phyloP scores from a whole-genome alignment of 2,113 vertebrate species.

The Drymodes brunneopygia region DNA sequence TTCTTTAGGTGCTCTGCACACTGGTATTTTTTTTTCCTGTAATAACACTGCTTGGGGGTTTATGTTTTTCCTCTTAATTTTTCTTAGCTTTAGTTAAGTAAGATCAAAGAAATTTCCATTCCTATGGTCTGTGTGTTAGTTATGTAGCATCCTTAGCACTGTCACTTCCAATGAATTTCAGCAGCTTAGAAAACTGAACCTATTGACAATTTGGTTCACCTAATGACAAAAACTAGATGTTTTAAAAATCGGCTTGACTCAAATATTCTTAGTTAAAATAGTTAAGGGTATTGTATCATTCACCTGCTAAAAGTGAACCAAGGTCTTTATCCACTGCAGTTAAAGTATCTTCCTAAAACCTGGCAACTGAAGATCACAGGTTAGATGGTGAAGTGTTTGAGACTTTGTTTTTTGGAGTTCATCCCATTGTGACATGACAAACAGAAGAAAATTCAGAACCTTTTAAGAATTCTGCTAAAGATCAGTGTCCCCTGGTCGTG shows the following conservation, averaged over 20 bases:
- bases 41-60: not conserved
- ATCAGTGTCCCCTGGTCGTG: not conserved
- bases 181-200: not conserved
- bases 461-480: not conserved
- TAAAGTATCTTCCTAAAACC: not conserved
- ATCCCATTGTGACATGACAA: not conserved
- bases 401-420: not conserved
- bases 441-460: not conserved
- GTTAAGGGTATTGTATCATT: not conserved
- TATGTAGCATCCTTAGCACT: not conserved
- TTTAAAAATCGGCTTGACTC: not conserved
- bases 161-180: not conserved
- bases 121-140: not conserved
- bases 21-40: not conserved
- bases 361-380: not conserved
- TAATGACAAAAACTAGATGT: not conserved
- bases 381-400: not conserved
- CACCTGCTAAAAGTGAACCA: not conserved
- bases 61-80: not conserved
- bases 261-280: not conserved
- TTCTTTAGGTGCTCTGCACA: not conserved
- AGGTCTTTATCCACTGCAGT: not conserved
- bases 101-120: not conserved
- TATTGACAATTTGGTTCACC: not conserved
- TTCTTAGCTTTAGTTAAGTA: not conserved